These are phyloP conservation scores for Agrypnus murinus DNA, from an alignment of 2,888 invertebrate genomes.

Conservation along the genomic window DNA sequence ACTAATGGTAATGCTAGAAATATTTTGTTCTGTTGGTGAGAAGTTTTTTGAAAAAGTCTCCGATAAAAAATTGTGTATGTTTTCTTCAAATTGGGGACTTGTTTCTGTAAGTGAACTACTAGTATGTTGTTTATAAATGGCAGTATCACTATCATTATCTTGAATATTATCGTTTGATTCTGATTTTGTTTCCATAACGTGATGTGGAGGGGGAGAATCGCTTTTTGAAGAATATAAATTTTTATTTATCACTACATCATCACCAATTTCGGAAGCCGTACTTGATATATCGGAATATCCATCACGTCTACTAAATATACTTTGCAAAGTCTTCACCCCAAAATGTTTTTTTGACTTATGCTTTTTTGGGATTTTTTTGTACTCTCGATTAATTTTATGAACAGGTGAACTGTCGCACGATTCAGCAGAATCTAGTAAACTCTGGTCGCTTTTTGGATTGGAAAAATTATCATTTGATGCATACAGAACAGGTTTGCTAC, in stretches of 20 bases:
- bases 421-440: slow-evolving; percentile 68
- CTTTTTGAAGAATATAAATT: slow-evolving; percentile 8
- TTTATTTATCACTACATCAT: slow-evolving; percentile 53
- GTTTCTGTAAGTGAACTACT: slow-evolving; percentile 59
- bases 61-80: slow-evolving; percentile 68
- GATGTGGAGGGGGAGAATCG: background rate
- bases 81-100: slow-evolving; percentile 70
- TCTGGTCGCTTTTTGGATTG: slow-evolving; percentile 70
- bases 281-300: slow-evolving; percentile 71
- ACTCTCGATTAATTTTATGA: slow-evolving; percentile 71
- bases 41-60: slow-evolving; percentile 69
- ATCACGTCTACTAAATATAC: slow-evolving; percentile 69
- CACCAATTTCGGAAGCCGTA: slow-evolving; percentile 68
- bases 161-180: background rate
- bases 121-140: background rate
- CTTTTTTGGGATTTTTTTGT: slow-evolving; percentile 72
- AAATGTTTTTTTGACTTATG: slow-evolving; percentile 72
- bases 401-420: slow-evolving; percentile 74
- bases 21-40: slow-evolving; percentile 56
- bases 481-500: slow-evolving; percentile 57
- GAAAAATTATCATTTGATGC: slow-evolving; percentile 68
- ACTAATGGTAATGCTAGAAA: slow-evolving; percentile 52
- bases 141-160: slow-evolving; percentile 14
- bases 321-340: slow-evolving; percentile 73
- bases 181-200: background rate